Percentiles rank a stretch among this genome's conserved stretches.
Evolutionary conservation across 2,797 vertebrate genomes (phyloP).

Genomic region (Xenops minutus): DNA sequence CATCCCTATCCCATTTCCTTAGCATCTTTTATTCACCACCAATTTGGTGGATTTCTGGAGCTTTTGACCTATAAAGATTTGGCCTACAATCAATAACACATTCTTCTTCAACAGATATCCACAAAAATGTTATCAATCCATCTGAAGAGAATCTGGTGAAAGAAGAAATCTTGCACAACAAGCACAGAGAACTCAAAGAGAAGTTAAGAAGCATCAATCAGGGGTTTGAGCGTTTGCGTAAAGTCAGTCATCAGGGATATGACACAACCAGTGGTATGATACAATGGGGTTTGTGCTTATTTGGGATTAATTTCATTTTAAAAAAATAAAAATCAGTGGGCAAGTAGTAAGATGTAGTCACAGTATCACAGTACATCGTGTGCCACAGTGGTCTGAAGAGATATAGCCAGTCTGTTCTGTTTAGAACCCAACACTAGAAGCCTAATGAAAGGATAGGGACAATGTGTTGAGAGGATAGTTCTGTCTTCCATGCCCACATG

Average conservation of each 20-base stretch:
- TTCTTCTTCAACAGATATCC: constrained; percentile 77
- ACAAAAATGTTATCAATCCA: constrained; percentile 88
- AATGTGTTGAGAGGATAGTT: neutral
- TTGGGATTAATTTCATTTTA: neutral
- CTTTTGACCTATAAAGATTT: neutral
- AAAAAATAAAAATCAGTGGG: neutral
- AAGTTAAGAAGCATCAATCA: constrained; percentile 88
- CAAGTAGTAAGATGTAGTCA: neutral
- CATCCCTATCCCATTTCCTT: neutral
- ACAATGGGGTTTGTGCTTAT: neutral
- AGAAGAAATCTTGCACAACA: constrained; percentile 80
- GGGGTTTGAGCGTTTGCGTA: constrained; percentile 90
- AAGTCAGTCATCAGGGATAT: constrained; percentile 91
- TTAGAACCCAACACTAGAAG: neutral
- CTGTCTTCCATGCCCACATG: neutral
- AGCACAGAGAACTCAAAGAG: constrained; percentile 89
- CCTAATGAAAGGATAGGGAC: neutral
- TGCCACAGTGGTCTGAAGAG: neutral
- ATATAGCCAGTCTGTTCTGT: neutral
- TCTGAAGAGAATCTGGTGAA: constrained; percentile 79
- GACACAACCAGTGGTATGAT: constrained; percentile 81
- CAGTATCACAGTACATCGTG: neutral
- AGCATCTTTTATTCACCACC: neutral
- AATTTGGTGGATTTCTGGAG: neutral
- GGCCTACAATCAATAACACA: neutral